Conservation (phyloP, 35 echinoderm and acorn worm genomes). For the Ophioderma brevispina region DNA sequence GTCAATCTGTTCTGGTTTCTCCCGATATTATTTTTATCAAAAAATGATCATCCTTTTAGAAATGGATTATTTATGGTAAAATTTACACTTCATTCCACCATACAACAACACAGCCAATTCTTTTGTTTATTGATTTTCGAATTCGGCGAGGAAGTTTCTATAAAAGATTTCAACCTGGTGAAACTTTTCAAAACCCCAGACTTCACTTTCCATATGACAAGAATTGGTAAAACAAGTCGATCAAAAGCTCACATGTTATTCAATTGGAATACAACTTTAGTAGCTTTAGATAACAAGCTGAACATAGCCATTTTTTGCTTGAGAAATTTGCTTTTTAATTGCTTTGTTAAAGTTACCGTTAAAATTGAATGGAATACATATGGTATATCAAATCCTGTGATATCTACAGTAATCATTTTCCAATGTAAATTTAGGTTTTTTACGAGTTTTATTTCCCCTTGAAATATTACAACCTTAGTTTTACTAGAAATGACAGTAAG, state of each 20-base stretch:
- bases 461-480: slow-evolving; percentile 13
- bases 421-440: slow-evolving; percentile 8
- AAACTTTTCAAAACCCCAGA: slow-evolving; percentile 8
- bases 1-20: not conserved
- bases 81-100: not conserved
- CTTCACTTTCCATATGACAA: not conserved
- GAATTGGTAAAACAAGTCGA: not conserved
- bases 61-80: not conserved
- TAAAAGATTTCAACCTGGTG: slow-evolving; percentile 1
- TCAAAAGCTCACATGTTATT: slow-evolving; percentile 12
- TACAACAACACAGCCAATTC: not conserved
- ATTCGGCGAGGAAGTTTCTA: not conserved
- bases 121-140: not conserved
- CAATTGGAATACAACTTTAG: not conserved
- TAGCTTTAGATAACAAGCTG: not conserved
- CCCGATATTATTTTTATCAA: not conserved
- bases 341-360: slow-evolving; percentile 2
- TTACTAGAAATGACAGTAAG: slow-evolving; percentile 3
- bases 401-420: not conserved
- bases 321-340: too few species aligned
- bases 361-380: too few species aligned
- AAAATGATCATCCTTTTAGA: not conserved
- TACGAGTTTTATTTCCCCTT: too few species aligned
- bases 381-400: not conserved
- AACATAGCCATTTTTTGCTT: slow-evolving; percentile 20